Percentiles rank a stretch among this genome's conserved stretches.
These are phyloP conservation scores for Strigamia maritima DNA, from an alignment of 2,888 invertebrate genomes.

Conservation along the genomic window DNA sequence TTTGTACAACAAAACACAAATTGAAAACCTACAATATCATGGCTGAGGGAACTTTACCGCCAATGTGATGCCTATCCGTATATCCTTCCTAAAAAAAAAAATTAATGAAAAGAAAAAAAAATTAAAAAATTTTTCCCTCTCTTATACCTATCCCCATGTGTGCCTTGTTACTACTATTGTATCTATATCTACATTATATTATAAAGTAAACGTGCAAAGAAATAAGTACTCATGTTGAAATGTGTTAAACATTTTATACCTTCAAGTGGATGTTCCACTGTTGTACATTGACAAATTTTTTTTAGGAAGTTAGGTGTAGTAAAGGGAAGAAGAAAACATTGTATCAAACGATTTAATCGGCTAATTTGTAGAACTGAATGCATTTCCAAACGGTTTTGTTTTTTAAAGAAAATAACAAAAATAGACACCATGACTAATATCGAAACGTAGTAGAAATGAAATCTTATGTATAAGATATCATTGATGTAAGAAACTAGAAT, in stretches of 20 bases:
- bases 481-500: constrained; percentile 34
- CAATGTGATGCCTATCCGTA: constrained; percentile 31
- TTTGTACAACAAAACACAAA: constrained; percentile 29
- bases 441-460: not conserved
- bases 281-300: constrained; percentile 35
- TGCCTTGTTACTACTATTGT: constrained; percentile 30
- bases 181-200: constrained; percentile 32
- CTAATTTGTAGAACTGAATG: constrained; percentile 19
- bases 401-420: not conserved
- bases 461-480: not conserved
- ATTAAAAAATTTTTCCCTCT: not conserved
- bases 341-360: constrained; percentile 1
- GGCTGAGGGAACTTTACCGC: constrained; percentile 34
- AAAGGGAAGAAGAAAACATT: constrained; percentile 31
- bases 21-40: constrained; percentile 23
- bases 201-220: constrained; percentile 28
- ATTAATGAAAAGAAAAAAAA: not conserved
- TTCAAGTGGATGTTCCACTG: constrained; percentile 36
- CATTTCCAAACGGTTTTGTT: constrained; percentile 18
- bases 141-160: constrained; percentile 26
- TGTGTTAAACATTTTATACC: constrained; percentile 34
- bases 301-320: constrained; percentile 31
- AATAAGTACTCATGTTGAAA: constrained; percentile 32
- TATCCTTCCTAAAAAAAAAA: constrained; percentile 11
- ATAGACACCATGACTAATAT: not conserved